phyloP scores from a whole-genome alignment of 2,113 vertebrate species.

The Peucedramus taeniatus region DNA sequence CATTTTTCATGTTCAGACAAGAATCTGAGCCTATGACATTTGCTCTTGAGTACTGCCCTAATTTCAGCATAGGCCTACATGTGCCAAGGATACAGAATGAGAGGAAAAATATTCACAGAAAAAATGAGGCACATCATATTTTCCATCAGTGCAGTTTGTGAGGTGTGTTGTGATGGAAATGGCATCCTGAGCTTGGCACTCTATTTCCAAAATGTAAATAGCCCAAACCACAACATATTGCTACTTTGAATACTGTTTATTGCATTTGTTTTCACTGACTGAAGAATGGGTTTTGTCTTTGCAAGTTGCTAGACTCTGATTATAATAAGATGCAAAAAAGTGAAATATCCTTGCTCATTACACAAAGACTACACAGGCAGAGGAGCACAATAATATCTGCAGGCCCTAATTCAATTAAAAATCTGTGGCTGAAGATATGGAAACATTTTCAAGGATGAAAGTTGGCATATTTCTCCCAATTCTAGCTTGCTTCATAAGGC shows the following conservation, averaged over 20 bases:
- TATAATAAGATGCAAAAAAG: background rate
- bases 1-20: constrained; percentile 16
- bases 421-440: background rate
- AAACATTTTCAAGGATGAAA: background rate
- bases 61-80: background rate
- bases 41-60: background rate
- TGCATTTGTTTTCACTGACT: background rate
- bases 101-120: background rate
- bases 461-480: background rate
- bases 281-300: background rate
- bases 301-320: background rate
- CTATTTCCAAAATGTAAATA: background rate
- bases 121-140: background rate
- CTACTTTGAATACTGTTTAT: background rate
- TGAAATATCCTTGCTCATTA: background rate
- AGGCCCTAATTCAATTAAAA: background rate
- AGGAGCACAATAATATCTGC: background rate
- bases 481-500: background rate
- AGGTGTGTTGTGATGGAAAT: background rate
- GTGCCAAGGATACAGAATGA: background rate
- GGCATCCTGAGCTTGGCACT: background rate
- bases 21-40: constrained; percentile 14
- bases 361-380: background rate
- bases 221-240: background rate
- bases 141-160: background rate